Percentiles rank a stretch among this genome's conserved stretches.
Conservation (phyloP, 2,113 vertebrate genomes). For the Bettongia penicillata region DNA sequence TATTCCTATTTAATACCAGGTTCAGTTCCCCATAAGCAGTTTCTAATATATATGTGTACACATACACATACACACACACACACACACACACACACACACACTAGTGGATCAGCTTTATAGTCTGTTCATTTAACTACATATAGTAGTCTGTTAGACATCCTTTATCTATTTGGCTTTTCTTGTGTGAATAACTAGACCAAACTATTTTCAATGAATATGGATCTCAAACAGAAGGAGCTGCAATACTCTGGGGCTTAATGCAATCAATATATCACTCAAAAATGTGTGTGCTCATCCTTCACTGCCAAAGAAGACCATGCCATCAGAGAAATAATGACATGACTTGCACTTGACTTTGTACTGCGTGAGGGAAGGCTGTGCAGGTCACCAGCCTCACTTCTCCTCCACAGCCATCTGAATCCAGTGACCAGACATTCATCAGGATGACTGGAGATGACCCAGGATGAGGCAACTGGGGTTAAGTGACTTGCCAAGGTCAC, state of each 20-base stretch:
- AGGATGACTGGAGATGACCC: too few species aligned
- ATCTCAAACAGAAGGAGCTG: background rate
- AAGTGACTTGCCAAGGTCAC: too few species aligned
- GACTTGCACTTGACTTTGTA: too few species aligned
- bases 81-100: background rate
- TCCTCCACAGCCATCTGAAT: too few species aligned
- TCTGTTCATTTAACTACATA: background rate
- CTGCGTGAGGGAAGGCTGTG: too few species aligned
- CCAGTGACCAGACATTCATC: too few species aligned
- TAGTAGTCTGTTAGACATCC: background rate
- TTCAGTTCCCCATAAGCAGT: background rate
- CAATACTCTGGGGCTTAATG: background rate
- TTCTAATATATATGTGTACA: background rate
- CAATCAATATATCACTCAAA: background rate
- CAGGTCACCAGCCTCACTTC: too few species aligned
- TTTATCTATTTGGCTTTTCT: background rate
- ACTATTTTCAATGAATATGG: background rate
- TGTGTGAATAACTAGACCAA: background rate
- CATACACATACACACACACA: background rate
- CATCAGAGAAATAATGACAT: too few species aligned
- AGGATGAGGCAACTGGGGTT: too few species aligned
- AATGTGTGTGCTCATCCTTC: background rate
- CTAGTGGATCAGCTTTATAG: background rate
- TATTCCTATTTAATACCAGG: background rate
- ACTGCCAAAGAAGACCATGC: too few species aligned